A percentile compares a stretch with the other conserved stretches of the same genome.
Evolutionary conservation across 2,113 vertebrate species (phyloP).

Genomic region (Cinclus mexicanus): DNA sequence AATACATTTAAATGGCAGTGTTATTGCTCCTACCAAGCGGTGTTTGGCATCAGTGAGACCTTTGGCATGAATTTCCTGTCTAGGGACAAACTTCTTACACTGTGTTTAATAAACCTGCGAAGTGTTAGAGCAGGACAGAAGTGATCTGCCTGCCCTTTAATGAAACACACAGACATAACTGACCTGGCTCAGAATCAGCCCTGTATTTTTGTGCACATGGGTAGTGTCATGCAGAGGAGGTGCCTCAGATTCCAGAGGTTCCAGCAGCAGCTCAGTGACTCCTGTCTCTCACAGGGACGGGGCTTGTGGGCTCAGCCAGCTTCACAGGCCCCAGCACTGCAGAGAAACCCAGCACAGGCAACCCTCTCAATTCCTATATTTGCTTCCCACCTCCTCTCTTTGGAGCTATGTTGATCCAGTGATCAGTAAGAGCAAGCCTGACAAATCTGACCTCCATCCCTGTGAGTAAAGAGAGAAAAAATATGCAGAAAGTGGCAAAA

Average conservation of each 20-base stretch:
- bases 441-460: background rate
- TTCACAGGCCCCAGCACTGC: background rate
- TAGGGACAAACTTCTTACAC: background rate
- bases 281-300: background rate
- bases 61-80: conserved; percentile 10
- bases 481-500: background rate
- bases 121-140: background rate
- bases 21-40: background rate
- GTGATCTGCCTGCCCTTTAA: background rate
- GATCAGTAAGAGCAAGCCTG: background rate
- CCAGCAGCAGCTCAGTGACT: background rate
- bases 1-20: background rate
- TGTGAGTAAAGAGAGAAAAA: background rate
- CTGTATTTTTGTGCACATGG: background rate
- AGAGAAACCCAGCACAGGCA: background rate
- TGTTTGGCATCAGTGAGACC: background rate
- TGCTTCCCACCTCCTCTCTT: background rate
- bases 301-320: background rate
- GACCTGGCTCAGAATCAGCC: background rate
- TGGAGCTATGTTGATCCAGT: background rate
- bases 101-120: background rate
- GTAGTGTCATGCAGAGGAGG: background rate
- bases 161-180: background rate
- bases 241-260: background rate
- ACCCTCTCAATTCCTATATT: background rate